These are phyloP conservation scores for Adrianichthys oophorus DNA, from an alignment of 2,797 vertebrate genomes.

Conservation along the genomic window DNA sequence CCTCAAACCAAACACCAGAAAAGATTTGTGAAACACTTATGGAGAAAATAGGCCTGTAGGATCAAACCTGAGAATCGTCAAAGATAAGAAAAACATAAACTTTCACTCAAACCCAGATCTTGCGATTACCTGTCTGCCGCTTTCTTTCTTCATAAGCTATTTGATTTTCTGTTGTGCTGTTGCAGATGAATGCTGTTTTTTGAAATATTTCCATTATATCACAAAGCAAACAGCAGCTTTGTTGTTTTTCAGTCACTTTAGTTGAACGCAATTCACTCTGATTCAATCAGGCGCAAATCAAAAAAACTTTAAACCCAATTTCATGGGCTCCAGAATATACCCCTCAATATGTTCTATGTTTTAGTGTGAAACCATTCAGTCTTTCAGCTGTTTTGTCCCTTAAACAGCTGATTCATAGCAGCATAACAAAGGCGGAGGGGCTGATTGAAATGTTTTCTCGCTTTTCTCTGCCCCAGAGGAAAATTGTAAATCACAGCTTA, in stretches of 20 bases:
- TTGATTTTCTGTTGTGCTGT: conserved; percentile 13
- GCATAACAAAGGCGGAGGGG: conserved; percentile 66
- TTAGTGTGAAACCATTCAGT: conserved; percentile 49
- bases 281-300: conserved; percentile 66
- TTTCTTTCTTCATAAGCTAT: conserved; percentile 16
- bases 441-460: conserved; percentile 78
- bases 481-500: conserved; percentile 75
- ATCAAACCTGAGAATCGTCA: not conserved
- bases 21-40: not conserved
- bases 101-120: conserved; percentile 18
- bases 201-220: conserved; percentile 55
- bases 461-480: conserved; percentile 68
- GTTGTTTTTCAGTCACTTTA: conserved; percentile 53
- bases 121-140: conserved; percentile 12
- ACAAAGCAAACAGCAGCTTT: conserved; percentile 30
- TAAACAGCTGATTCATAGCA: conserved; percentile 76
- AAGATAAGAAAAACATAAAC: not conserved
- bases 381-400: conserved; percentile 66
- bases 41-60: not conserved
- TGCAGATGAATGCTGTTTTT: conserved; percentile 31
- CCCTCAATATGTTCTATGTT: conserved; percentile 56
- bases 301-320: conserved; percentile 59
- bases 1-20: not conserved
- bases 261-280: conserved; percentile 42
- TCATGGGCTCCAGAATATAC: conserved; percentile 56